Percentiles rank a stretch among this genome's conserved stretches.
Evolutionary conservation across 2,888 invertebrate genomes (phyloP).

Genomic region (Ischnura elegans): DNA sequence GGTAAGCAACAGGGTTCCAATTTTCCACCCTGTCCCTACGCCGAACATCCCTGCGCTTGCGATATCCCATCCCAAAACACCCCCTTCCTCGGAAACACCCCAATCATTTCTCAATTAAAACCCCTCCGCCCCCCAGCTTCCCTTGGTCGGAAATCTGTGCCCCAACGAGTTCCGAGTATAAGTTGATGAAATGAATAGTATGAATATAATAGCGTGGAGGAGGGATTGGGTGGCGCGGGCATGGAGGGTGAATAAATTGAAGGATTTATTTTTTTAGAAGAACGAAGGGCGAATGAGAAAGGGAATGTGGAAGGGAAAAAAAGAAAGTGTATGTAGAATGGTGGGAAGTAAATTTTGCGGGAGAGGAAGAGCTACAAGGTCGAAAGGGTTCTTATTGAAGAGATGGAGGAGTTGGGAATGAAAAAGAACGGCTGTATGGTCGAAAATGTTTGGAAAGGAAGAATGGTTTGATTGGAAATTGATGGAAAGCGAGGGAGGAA

Average conservation of each 20-base stretch:
- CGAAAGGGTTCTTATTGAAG: no score
- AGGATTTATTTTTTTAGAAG: neutral
- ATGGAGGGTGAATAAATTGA: neutral
- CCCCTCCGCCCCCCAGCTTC: neutral
- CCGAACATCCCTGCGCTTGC: neutral
- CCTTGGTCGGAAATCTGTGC: neutral
- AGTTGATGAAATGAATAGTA: constrained; percentile 38
- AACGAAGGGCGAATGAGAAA: neutral
- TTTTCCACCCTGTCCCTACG: neutral
- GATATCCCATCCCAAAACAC: neutral
- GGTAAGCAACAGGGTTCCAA: neutral
- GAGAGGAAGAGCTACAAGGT: no score
- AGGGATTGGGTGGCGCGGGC: neutral
- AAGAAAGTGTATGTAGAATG: no score
- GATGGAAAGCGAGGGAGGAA: no score
- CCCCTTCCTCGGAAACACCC: neutral
- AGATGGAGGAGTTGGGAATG: no score
- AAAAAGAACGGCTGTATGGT: no score
- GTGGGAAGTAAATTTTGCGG: no score
- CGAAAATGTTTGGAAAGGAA: no score
- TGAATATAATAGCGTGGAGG: constrained; percentile 30
- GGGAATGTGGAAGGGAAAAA: neutral
- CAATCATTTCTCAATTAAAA: neutral
- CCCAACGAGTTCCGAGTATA: constrained; percentile 40
- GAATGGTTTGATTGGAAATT: no score